These are phyloP conservation scores for Alviniconcha strummeri DNA, from an alignment of 2,888 invertebrate species.

Conservation along the genomic window DNA sequence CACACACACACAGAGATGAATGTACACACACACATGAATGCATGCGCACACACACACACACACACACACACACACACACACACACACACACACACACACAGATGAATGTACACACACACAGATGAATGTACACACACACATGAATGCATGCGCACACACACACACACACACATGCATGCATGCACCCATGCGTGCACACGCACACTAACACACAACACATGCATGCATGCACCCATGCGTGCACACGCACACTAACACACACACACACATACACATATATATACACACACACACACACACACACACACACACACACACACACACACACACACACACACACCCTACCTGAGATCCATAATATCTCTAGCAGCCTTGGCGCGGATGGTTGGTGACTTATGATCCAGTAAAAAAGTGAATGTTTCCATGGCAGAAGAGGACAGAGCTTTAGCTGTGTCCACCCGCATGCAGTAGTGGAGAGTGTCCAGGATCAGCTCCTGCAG, in stretches of 20 bases:
- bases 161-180: background rate
- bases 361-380: conserved; percentile 71
- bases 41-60: background rate
- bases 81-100: background rate
- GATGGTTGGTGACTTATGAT: conserved; percentile 61
- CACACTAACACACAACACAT: background rate
- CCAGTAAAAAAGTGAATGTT: conserved; percentile 66
- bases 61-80: background rate
- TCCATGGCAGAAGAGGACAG: conserved; percentile 67
- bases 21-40: background rate
- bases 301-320: background rate
- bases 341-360: conserved; percentile 73
- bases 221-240: background rate
- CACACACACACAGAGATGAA: no score
- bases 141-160: no score
- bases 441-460: conserved; percentile 68
- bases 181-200: no score
- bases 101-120: background rate
- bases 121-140: background rate
- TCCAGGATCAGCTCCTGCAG: conserved; percentile 70
- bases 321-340: background rate
- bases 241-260: background rate
- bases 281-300: background rate
- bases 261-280: background rate
- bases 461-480: conserved; percentile 72